A percentile compares a stretch with the other conserved stretches of the same genome.
These are phyloP conservation scores for Portevinia maculata DNA, from an alignment of 2,888 invertebrate genomes.

Conservation along the genomic window DNA sequence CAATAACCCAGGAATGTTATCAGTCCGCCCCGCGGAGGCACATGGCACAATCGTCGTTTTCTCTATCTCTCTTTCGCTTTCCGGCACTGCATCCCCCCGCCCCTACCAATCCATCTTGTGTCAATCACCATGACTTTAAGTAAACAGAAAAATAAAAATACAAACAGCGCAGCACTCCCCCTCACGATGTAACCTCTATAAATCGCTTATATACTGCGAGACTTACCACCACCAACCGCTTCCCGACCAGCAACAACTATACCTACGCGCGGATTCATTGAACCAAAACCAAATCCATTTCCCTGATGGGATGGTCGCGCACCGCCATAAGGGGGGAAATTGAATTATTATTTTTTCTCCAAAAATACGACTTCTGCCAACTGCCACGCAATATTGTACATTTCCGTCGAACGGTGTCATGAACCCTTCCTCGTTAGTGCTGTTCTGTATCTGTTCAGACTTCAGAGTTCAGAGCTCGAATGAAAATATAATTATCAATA, in stretches of 20 bases:
- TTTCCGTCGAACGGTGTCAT: slow-evolving; percentile 36
- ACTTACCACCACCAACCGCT: neutral
- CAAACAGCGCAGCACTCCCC: slow-evolving; percentile 9
- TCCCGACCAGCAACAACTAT: too few species aligned
- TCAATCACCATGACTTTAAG: slow-evolving; percentile 60
- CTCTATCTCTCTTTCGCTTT: slow-evolving; percentile 12
- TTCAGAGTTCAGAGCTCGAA: neutral
- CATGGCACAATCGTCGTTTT: neutral
- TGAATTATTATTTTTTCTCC: slow-evolving; percentile 36
- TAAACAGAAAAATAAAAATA: slow-evolving; percentile 33
- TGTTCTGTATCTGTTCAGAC: too few species aligned
- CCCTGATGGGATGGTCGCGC: slow-evolving; percentile 9
- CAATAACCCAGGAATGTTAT: slow-evolving; percentile 69
- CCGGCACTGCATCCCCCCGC: neutral
- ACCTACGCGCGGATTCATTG: slow-evolving; percentile 54
- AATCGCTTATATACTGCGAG: neutral
- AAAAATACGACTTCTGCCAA: slow-evolving; percentile 49
- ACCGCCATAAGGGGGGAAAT: neutral
- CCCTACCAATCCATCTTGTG: slow-evolving; percentile 43
- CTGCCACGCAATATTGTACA: slow-evolving; percentile 1
- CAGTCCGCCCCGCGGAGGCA: neutral
- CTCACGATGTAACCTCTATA: slow-evolving; percentile 10
- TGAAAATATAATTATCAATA: neutral
- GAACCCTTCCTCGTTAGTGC: slow-evolving; percentile 17
- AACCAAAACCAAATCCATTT: slow-evolving; percentile 64